Base-by-base conservation (phyloP, 1,140 invertebrate species). In the Drosophila parabipectinata region DNA sequence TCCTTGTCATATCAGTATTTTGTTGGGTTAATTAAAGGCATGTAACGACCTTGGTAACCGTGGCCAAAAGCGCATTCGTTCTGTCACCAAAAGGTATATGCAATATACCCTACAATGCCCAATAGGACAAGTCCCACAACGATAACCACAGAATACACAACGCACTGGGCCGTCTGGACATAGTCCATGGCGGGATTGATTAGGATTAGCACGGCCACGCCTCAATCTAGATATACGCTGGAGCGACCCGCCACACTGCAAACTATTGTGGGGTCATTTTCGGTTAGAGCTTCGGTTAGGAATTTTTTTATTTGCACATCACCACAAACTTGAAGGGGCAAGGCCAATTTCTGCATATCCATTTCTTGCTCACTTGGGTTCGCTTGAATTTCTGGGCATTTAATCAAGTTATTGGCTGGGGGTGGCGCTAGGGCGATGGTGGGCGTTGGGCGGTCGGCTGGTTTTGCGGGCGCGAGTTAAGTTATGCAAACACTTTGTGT, bases 401-500 rank as follows among this genome's bases (percentile, higher is more conserved):
- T 75, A 82, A 82, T 84, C 75, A 75, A 83, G 77, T 75, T 75
- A 79, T 66, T 72, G 55, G 39, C 66, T 58, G 26, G 12, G 28
- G 48, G 50, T 24, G 14, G 34, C 2, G 18, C 24, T 28, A 24
- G 64, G 28, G 28, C 14, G 14, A 5, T 44, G 41, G 15, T 18
- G 44, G 44, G 44, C 44, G 53, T 44, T 18, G 28, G 18, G 28
- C 8, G 32, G 28, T 10, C 28, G 58, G 57, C 26, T 52, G 44
- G 44, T 21, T 18, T 18, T 47, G 15, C 15, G 44, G 44, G 44
- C 48, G 57, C 60, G 79, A 76, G 63, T 84, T 79, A 83, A 83
- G 79, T 83, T 83, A 83, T 83, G 79, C 80, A 83, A 83, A 84
- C 79, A 83, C 76, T 83, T 83, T 84, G 72, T 79, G 79, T 76